Conservation (phyloP, 2,797 vertebrate species). For the Apodemus agrarius region DNA sequence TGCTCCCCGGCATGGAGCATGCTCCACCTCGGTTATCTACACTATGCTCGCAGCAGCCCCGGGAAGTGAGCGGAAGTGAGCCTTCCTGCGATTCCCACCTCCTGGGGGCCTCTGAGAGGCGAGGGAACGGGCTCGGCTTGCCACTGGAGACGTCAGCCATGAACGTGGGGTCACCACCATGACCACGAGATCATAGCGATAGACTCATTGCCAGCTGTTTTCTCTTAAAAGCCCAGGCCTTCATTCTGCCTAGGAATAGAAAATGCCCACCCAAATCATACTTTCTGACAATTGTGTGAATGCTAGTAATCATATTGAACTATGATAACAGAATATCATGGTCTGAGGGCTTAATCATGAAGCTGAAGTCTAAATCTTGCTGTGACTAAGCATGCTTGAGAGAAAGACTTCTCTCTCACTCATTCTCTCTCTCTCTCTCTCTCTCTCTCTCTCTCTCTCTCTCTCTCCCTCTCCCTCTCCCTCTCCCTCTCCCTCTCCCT, state of each 20-base stretch:
- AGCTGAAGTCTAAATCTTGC: not conserved
- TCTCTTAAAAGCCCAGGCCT: constrained; percentile 15
- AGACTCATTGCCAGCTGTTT: not conserved
- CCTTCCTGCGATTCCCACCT: no score
- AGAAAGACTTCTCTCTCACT: no score
- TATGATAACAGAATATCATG: not conserved
- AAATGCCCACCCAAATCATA: not conserved
- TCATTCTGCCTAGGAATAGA: not conserved
- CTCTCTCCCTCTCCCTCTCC: no score
- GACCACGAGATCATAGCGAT: not conserved
- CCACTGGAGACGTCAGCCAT: not conserved
- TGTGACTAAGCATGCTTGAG: not conserved
- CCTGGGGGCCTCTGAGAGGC: not conserved
- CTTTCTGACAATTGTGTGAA: not conserved
- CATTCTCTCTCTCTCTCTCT: no score
- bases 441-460: no score
- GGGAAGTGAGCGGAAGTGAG: not conserved
- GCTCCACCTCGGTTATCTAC: not conserved
- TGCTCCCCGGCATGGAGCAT: not conserved
- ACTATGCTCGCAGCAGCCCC: no score
- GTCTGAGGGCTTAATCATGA: no score
- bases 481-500: no score
- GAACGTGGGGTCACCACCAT: not conserved
- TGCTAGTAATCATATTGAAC: not conserved
- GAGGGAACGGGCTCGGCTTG: not conserved